Base-by-base conservation (phyloP, 2,888 invertebrate genomes). In the Acronicta alni region DNA sequence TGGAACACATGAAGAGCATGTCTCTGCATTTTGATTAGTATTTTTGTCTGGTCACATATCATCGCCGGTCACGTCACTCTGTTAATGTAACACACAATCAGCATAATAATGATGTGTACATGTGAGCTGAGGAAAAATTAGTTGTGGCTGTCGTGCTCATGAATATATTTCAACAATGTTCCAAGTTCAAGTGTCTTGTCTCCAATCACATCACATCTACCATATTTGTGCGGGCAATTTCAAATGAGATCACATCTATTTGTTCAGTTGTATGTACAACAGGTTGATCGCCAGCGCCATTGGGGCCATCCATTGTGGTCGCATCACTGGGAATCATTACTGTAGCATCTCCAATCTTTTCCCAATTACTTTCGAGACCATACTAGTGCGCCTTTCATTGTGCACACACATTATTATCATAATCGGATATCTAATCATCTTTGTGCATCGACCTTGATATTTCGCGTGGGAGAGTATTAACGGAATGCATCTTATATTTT, bases 401-500 rank as follows among this genome's bases (percentile, higher is more conserved):
- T 59, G 65, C 43, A 49, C 59, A 57, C 49, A 61, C 52, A 47
- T 68, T 55, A 72, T 72, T 70, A 79, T 72, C 65, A 65, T 65
- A 76, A 77, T 80, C 69, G 32, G 73, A 75, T 81, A 79, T 79
- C 75, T 77, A 73, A 75, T 75, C 67, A 76, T 62, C 66, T 64
- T 57, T 57, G 75, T 77, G 71, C 75, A 77, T 77, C 75, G 73
- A 71, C 84, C 83, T 84, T 83, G 82, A 75, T 80, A 81, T 79
- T 84, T 80, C 53, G 69, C 70, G 74, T 79, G 75, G 73, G 78
- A 79, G 67, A 72, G 44, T 54, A 57, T 62, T 67, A 62, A 67
- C 46, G 57, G 66, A 72, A 68, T 74, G 69, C 77, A 75, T 70
- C 72, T 73, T 43, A 52, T 57, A 61, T 61, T 70, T 65, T 42